Evolutionary conservation across 2,113 vertebrate species (phyloP), one percentile per base, ranked within the genome.

Genomic region (Tiliqua scincoides): DNA sequence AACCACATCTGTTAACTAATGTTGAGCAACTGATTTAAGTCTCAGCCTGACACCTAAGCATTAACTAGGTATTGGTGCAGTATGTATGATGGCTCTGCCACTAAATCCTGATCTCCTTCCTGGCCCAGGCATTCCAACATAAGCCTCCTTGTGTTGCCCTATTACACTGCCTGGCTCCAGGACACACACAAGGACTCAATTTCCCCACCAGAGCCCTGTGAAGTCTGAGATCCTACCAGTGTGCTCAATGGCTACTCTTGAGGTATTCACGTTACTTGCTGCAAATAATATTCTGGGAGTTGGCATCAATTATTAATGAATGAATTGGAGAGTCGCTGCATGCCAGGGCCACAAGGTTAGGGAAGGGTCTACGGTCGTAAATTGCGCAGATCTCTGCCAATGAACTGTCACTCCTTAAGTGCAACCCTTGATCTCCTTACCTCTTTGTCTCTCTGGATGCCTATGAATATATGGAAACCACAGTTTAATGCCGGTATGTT

Each of bases 351-450:
- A 37, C 23, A 6, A 25, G 71, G 79, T 59, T 76, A 65, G 27
- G 3, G 14, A 67, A n/a, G 71, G 61, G 72, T 54, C 27, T 0
- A 40, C 2, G 0, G 2, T 6, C 25, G 7, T 73, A 12, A 82
- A 7, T 25, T 25, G 0, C 2, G 6, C 3, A 14, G 54, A 27
- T 0, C 1, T 17, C n/a, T 0, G 12, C 1, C 14, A 15, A 12
- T 11, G 1, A 25, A 67, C 9, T 9, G 1, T 21, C 35, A 0
- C 3, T 10, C 54, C 67, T 32, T 32, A 30, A 23, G 1, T 1
- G 15, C 81, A 23, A 23, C 1, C 10, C 4, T 57, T 57, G 54
- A 17, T 5, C 54, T 57, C 54, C 54, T 57, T 48, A 17, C 54
- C 10, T 6, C 2, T 57, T 48, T 48, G 43, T 48, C 43, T 57